These are phyloP conservation scores for cattle (Bos taurus) DNA, from an alignment of 2,113 vertebrate species.

Conservation along the genomic window ARS-UCD2.0 NC_037352.1:800001-800500, in stretches of 20 bases:
- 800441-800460: neutral
- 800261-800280: neutral
- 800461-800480: neutral
- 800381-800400: neutral
- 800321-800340: neutral
- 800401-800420: neutral
- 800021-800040: fast-evolving
- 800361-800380: neutral
- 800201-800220: neutral
- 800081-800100: neutral
- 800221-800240: neutral
- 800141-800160: neutral
- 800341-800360: neutral
- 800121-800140: neutral
- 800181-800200: neutral
- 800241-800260: neutral
- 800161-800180: no score
- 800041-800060: fast-evolving
- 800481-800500: neutral
- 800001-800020: neutral
- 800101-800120: neutral
- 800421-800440: neutral
- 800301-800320: neutral
- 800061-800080: neutral
- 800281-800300: neutral